Conservation (phyloP, 1,140 invertebrate genomes). For the Bombus sibiricus region DNA sequence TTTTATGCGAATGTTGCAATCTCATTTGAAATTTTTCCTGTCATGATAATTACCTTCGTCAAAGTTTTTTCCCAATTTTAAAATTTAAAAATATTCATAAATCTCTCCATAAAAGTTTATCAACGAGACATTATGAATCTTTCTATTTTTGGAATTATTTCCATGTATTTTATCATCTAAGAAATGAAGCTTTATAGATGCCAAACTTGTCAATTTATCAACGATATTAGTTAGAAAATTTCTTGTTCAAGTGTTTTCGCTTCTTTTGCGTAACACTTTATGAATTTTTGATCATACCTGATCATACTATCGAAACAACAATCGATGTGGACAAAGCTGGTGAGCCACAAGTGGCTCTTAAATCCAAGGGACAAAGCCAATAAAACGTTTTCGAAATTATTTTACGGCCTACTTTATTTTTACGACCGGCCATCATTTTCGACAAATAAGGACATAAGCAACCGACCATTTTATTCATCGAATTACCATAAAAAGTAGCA, state of each 20-base stretch:
- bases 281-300: too few species aligned
- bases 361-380: neutral
- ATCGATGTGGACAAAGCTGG: neutral
- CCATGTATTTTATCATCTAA: too few species aligned
- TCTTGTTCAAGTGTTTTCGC: neutral
- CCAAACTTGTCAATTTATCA: neutral
- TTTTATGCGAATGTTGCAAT: too few species aligned
- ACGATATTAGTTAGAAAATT: neutral
- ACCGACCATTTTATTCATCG: neutral
- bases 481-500: neutral
- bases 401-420: neutral
- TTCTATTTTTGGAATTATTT: too few species aligned
- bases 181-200: too few species aligned
- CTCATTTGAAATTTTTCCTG: too few species aligned
- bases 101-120: too few species aligned
- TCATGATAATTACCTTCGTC: too few species aligned
- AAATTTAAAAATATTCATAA: too few species aligned
- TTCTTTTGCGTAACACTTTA: neutral
- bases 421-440: neutral
- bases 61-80: too few species aligned
- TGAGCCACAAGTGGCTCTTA: slow-evolving; percentile 48
- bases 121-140: too few species aligned
- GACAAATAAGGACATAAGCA: too few species aligned
- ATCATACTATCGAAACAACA: neutral
- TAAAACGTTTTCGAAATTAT: slow-evolving; percentile 26